phyloP scores from a whole-genome alignment of 2,797 vertebrate species.

The Esox lucius region DNA sequence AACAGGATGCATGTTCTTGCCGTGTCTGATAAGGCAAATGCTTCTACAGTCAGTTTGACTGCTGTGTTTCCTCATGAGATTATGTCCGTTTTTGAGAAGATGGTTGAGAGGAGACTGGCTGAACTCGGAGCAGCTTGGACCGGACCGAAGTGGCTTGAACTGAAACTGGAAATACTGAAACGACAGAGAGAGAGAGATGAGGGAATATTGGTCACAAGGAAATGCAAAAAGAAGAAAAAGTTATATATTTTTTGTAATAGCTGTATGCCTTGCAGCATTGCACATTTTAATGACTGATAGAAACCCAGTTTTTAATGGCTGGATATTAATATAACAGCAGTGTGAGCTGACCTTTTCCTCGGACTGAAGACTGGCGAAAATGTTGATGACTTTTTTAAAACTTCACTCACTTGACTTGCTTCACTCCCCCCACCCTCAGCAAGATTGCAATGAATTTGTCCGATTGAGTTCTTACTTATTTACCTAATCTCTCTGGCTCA shows the following conservation, averaged over 20 bases:
- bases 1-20: background rate
- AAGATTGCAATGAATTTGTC: conserved; percentile 67
- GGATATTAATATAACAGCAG: conserved; percentile 67
- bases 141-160: background rate
- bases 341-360: conserved; percentile 72
- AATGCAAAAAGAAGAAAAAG: conserved; percentile 35
- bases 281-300: conserved; percentile 80
- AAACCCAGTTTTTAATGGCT: conserved; percentile 77
- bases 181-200: conserved; percentile 36
- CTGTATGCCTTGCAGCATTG: conserved; percentile 73
- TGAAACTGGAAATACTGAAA: background rate
- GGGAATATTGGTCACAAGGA: background rate
- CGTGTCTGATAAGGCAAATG: background rate
- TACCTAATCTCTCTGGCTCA: conserved; percentile 61
- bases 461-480: conserved; percentile 60
- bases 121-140: background rate
- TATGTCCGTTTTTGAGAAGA: conserved; percentile 6
- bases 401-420: conserved; percentile 27
- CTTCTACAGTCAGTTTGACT: conserved; percentile 23
- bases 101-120: background rate
- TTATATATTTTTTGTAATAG: conserved; percentile 73
- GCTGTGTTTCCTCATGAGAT: conserved; percentile 11
- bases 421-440: conserved; percentile 18
- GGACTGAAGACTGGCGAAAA: conserved; percentile 55
- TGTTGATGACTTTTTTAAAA: conserved; percentile 22